phyloP scores from a whole-genome alignment of 2,797 vertebrate species.

The Coregonus ussuriensis region DNA sequence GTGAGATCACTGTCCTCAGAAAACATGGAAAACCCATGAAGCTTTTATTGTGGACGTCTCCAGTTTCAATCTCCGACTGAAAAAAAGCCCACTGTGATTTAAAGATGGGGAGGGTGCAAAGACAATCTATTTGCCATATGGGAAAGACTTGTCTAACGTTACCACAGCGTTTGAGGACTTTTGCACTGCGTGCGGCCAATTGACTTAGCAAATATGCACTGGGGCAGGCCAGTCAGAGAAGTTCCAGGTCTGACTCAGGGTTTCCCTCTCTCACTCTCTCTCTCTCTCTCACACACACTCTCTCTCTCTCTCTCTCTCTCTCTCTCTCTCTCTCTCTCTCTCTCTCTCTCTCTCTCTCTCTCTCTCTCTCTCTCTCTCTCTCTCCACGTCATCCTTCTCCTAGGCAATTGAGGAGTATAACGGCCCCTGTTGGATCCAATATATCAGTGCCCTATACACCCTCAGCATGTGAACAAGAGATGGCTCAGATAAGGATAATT shows the following conservation, averaged over 20 bases:
- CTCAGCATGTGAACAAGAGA: not conserved
- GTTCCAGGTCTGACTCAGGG: constrained; percentile 1
- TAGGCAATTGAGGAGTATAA: not conserved
- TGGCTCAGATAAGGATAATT: not conserved
- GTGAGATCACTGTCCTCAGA: constrained; percentile 30
- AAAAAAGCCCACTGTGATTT: constrained; percentile 38
- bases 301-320: too few species aligned
- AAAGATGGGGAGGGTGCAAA: constrained; percentile 22
- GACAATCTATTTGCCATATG: constrained; percentile 52
- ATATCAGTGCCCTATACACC: not conserved
- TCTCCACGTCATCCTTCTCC: not conserved
- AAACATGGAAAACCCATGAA: constrained; percentile 44
- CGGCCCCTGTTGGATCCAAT: not conserved
- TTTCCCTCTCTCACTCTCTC: not conserved
- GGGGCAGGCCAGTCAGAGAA: constrained; percentile 4
- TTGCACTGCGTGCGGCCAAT: constrained; percentile 17
- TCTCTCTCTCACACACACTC: not conserved
- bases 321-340: not conserved
- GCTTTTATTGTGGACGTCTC: constrained; percentile 34
- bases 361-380: not conserved
- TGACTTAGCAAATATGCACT: constrained; percentile 21
- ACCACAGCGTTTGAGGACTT: constrained; percentile 21
- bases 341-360: too few species aligned
- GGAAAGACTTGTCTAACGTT: constrained; percentile 29
- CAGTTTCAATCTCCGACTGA: constrained; percentile 6